phyloP scores from a whole-genome alignment of 64 coral and sea anemone species.

The Trachythela sp. region DNA sequence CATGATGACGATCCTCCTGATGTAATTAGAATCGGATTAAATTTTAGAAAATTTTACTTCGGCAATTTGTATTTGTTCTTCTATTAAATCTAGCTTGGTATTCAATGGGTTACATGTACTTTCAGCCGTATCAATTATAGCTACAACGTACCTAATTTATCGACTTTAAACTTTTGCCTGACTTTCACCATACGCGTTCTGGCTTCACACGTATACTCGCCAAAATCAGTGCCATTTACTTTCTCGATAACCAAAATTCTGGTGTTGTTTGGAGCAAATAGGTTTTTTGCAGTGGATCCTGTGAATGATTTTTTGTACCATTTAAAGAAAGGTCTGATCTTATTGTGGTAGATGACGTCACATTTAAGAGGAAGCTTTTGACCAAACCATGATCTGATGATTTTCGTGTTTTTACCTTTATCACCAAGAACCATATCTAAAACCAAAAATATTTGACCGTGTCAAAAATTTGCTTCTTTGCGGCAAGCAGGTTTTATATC shows the following conservation, averaged over 20 bases:
- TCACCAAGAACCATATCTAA: not conserved
- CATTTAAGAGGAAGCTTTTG: not conserved
- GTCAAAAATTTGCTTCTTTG: too few relatives aligned
- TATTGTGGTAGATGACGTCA: not conserved
- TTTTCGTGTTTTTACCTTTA: not conserved
- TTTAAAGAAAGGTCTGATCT: not conserved
- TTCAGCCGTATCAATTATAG: too few relatives aligned
- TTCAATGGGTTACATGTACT: too few relatives aligned
- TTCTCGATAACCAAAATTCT: not conserved
- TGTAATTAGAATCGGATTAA: too few relatives aligned
- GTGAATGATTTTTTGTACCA: not conserved
- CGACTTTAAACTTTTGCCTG: not conserved
- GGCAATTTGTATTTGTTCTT: too few relatives aligned
- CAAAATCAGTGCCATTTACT: not conserved
- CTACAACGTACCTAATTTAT: not conserved
- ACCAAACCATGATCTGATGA: not conserved
- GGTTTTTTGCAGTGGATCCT: not conserved
- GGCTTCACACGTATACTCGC: not conserved
- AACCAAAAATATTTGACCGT: not conserved
- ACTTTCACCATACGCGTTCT: not conserved
- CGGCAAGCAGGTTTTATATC: too few relatives aligned
- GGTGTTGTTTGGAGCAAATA: not conserved
- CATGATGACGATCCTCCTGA: too few relatives aligned
- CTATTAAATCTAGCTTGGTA: too few relatives aligned
- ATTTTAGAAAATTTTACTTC: too few relatives aligned